These are phyloP conservation scores for Chionoecetes opilio DNA, from an alignment of 1,140 invertebrate genomes.

Conservation along the genomic window DNA sequence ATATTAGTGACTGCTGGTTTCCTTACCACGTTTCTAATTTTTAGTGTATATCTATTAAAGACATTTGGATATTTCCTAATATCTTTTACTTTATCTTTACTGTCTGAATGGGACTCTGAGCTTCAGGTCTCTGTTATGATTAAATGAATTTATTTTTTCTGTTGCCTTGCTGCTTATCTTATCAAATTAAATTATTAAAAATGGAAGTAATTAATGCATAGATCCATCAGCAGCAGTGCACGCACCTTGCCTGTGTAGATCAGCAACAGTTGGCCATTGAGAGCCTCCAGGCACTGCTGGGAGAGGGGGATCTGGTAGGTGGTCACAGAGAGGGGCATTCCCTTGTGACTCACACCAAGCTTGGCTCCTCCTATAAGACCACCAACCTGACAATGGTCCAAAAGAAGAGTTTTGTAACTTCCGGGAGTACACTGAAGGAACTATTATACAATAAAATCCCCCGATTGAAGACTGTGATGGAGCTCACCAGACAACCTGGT, in stretches of 20 bases:
- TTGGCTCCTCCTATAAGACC: constrained; percentile 79
- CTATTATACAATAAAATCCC: neutral
- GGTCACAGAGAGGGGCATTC: constrained; percentile 72
- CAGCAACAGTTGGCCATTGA: constrained; percentile 84
- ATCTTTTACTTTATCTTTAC: too few species aligned
- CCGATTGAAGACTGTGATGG: too few species aligned
- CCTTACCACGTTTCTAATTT: too few species aligned
- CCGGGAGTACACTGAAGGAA: neutral
- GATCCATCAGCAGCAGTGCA: neutral
- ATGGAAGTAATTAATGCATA: neutral
- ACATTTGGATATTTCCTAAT: too few species aligned
- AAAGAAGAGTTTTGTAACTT: neutral
- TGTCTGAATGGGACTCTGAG: too few species aligned
- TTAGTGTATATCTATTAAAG: too few species aligned
- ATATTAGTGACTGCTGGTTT: too few species aligned
- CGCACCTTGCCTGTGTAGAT: constrained; percentile 85
- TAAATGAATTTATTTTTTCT: too few species aligned
- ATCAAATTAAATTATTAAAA: too few species aligned
- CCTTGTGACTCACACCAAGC: constrained; percentile 73
- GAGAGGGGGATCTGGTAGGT: constrained; percentile 80
- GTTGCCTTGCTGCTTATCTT: too few species aligned
- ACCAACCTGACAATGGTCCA: constrained; percentile 75
- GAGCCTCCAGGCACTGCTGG: constrained; percentile 82
- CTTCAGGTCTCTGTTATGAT: too few species aligned
- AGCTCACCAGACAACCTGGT: too few species aligned